Percentiles rank a stretch among this genome's conserved stretches.
Conservation (phyloP, 2,888 invertebrate genomes). For the Leptarthrus brevirostris region DNA sequence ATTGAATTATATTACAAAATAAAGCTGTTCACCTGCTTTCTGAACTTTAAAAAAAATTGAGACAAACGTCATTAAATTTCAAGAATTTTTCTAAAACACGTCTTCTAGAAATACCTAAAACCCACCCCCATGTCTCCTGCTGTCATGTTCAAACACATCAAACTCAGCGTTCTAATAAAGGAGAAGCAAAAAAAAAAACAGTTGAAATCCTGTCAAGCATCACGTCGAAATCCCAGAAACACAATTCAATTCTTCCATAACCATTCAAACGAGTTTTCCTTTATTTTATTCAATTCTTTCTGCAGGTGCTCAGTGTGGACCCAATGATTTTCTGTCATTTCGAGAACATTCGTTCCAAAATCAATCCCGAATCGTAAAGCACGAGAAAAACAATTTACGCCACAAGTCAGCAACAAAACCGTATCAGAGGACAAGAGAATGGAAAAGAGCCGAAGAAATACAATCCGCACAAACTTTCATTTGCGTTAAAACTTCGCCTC, state of each 20-base stretch:
- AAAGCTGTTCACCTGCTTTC: too few species aligned
- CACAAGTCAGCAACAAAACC: background rate
- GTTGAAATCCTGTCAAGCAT: constrained; percentile 2
- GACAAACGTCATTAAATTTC: too few species aligned
- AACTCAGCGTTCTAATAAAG: too few species aligned
- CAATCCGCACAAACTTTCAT: constrained; percentile 37
- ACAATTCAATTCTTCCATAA: constrained; percentile 27
- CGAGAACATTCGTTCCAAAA: background rate
- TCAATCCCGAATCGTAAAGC: background rate
- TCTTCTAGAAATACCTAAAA: too few species aligned
- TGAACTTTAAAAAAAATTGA: too few species aligned
- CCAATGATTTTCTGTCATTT: background rate
- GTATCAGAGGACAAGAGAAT: background rate
- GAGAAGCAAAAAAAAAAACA: constrained; percentile 23
- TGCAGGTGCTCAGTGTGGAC: background rate
- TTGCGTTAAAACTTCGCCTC: constrained; percentile 51
- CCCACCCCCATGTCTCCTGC: too few species aligned
- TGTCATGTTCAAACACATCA: too few species aligned
- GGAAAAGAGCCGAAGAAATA: background rate
- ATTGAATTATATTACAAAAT: too few species aligned
- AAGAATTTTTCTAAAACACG: too few species aligned
- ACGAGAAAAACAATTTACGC: background rate
- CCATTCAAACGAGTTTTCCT: background rate
- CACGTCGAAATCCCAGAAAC: constrained; percentile 14
- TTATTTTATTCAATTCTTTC: background rate